phyloP scores from a whole-genome alignment of 2,888 invertebrate genomes.

The Thalpophila matura region DNA sequence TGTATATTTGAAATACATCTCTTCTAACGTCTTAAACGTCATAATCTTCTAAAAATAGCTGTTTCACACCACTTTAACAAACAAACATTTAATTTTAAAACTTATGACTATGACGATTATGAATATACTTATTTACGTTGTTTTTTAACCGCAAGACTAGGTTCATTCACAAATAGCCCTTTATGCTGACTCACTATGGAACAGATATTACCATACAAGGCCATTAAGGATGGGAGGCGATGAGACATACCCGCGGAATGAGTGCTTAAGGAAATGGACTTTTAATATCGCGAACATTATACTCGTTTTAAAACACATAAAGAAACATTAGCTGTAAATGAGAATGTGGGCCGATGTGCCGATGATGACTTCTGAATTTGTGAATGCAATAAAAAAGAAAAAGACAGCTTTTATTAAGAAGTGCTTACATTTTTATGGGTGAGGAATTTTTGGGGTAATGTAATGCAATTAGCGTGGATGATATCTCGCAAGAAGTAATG shows the following conservation, averaged over 20 bases:
- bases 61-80: slow-evolving; percentile 16
- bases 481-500: neutral
- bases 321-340: slow-evolving; percentile 56
- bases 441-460: slow-evolving; percentile 22
- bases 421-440: slow-evolving; percentile 31
- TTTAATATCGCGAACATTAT: slow-evolving; percentile 66
- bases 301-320: slow-evolving; percentile 54
- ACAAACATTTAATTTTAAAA: slow-evolving; percentile 27
- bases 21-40: slow-evolving; percentile 14
- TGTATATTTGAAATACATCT: slow-evolving; percentile 31
- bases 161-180: slow-evolving; percentile 51
- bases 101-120: slow-evolving; percentile 34
- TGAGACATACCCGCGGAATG: slow-evolving; percentile 66
- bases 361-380: slow-evolving; percentile 53
- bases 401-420: slow-evolving; percentile 35
- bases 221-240: slow-evolving; percentile 61
- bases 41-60: slow-evolving; percentile 43
- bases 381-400: slow-evolving; percentile 26
- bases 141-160: slow-evolving; percentile 50
- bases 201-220: slow-evolving; percentile 67
- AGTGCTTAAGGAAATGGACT: slow-evolving; percentile 69
- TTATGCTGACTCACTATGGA: slow-evolving; percentile 52
- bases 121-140: slow-evolving; percentile 23
- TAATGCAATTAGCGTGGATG: slow-evolving; percentile 19
- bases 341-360: slow-evolving; percentile 43